phyloP scores from a whole-genome alignment of 2,797 vertebrate species.

The Malacoctenus gilli region DNA sequence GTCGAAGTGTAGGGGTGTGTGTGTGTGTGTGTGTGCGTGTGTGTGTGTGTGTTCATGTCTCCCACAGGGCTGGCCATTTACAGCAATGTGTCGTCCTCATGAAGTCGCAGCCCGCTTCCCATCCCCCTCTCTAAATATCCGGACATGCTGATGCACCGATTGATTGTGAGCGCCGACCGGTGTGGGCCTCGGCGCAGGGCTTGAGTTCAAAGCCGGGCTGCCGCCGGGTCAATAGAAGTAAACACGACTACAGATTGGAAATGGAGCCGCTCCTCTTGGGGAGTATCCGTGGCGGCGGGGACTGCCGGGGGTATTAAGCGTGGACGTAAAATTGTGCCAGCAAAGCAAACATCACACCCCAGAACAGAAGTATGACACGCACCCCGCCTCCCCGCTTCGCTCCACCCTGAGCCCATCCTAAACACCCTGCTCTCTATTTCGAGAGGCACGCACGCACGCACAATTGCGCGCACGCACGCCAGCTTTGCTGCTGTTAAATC shows the following conservation, averaged over 20 bases:
- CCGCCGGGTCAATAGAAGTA: slow-evolving; percentile 64
- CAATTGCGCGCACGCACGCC: slow-evolving; percentile 3
- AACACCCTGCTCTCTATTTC: slow-evolving; percentile 61
- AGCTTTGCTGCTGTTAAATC: slow-evolving; percentile 43
- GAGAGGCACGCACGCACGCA: slow-evolving; percentile 15
- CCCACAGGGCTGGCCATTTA: slow-evolving; percentile 62
- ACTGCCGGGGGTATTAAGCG: slow-evolving; percentile 47
- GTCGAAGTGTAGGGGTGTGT: slow-evolving; percentile 10
- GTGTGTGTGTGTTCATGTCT: slow-evolving; percentile 12
- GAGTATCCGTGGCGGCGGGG: slow-evolving; percentile 51
- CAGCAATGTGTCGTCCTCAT: slow-evolving; percentile 52
- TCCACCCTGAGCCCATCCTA: slow-evolving; percentile 40
- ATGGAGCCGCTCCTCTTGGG: slow-evolving; percentile 58
- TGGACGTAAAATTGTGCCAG: slow-evolving; percentile 59
- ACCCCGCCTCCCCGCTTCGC: slow-evolving; percentile 7
- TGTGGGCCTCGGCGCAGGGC: slow-evolving; percentile 39
- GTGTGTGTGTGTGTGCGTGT: neutral
- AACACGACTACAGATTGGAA: slow-evolving; percentile 63
- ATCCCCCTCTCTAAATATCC: slow-evolving; percentile 34
- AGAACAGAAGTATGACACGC: slow-evolving; percentile 57
- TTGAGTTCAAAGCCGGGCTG: slow-evolving; percentile 31
- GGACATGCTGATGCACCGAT: slow-evolving; percentile 49
- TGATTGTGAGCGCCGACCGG: slow-evolving; percentile 55
- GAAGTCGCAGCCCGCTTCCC: slow-evolving; percentile 40
- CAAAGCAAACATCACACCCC: slow-evolving; percentile 69